A percentile compares a stretch with the other conserved stretches of the same genome.
These are phyloP conservation scores for Aleiodes sp. DNA, from an alignment of 1,140 invertebrate genomes.

Conservation along the genomic window DNA sequence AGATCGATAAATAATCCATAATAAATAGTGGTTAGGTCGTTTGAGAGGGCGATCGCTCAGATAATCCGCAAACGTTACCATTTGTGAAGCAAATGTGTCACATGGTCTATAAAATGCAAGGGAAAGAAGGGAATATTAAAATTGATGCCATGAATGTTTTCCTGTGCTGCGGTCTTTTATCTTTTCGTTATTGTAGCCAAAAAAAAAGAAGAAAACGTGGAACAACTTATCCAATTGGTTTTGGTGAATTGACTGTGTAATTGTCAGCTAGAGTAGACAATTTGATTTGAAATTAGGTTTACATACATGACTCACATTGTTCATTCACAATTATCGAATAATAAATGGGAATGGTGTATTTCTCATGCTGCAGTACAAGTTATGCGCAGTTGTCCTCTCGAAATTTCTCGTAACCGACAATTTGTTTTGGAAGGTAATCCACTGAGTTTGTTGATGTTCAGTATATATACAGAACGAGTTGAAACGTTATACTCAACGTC, in stretches of 20 bases:
- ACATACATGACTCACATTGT: neutral
- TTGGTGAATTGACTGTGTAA: neutral
- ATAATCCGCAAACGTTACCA: conserved; percentile 18
- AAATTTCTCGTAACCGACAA: neutral
- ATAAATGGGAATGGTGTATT: neutral
- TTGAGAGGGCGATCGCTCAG: conserved; percentile 20
- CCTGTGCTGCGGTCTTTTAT: neutral
- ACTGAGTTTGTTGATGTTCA: neutral
- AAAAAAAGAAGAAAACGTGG: neutral
- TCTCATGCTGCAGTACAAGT: neutral
- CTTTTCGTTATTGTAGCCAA: neutral
- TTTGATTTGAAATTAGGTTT: neutral
- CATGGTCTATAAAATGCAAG: neutral
- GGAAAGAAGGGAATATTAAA: neutral
- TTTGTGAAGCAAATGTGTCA: neutral
- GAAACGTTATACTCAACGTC: neutral
- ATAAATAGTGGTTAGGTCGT: conserved; percentile 22
- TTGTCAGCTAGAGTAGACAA: neutral
- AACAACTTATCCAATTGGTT: neutral
- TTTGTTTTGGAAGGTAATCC: conserved; percentile 3
- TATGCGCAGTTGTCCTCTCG: neutral
- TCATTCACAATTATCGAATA: neutral
- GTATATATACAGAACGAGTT: neutral
- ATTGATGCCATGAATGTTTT: neutral
- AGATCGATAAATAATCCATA: conserved; percentile 12